Evolutionary conservation across 1,140 invertebrate genomes (phyloP).

Genomic region (Chlorops oryzae): DNA sequence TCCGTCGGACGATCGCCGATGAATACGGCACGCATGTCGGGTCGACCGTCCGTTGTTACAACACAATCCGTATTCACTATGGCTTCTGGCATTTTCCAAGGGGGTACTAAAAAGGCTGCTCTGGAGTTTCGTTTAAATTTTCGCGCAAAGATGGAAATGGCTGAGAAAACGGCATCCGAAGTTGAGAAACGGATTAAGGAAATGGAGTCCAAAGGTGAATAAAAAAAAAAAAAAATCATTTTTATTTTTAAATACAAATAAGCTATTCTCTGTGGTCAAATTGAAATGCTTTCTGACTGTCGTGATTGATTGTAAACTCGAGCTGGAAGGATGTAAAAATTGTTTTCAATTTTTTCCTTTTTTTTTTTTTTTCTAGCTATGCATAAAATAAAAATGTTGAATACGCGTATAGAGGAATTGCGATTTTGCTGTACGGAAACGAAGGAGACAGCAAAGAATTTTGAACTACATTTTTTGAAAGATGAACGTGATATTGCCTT

Average conservation of each 20-base stretch:
- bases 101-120: background rate
- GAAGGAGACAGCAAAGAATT: constrained; percentile 38
- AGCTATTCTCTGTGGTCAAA: background rate
- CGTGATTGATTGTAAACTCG: too few species aligned
- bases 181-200: constrained; percentile 32
- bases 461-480: constrained; percentile 34
- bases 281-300: too few species aligned
- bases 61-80: constrained; percentile 18
- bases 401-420: constrained; percentile 39
- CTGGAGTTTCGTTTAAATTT: constrained; percentile 29
- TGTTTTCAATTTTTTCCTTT: background rate
- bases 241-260: background rate
- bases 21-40: too few species aligned
- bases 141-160: constrained; percentile 38
- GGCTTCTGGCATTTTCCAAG: background rate
- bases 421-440: constrained; percentile 32
- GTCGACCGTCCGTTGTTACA: too few species aligned
- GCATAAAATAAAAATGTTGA: constrained; percentile 32
- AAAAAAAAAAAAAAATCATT: too few species aligned
- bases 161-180: constrained; percentile 31
- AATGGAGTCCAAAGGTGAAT: constrained; percentile 35
- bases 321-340: background rate
- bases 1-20: constrained; percentile 23
- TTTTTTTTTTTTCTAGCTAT: constrained; percentile 18
- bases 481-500: constrained; percentile 31